A percentile compares a stretch with the other conserved stretches of the same genome.
phyloP scores from a whole-genome alignment of 2,113 vertebrate species.

The Dendropsophus ebraccatus region DNA sequence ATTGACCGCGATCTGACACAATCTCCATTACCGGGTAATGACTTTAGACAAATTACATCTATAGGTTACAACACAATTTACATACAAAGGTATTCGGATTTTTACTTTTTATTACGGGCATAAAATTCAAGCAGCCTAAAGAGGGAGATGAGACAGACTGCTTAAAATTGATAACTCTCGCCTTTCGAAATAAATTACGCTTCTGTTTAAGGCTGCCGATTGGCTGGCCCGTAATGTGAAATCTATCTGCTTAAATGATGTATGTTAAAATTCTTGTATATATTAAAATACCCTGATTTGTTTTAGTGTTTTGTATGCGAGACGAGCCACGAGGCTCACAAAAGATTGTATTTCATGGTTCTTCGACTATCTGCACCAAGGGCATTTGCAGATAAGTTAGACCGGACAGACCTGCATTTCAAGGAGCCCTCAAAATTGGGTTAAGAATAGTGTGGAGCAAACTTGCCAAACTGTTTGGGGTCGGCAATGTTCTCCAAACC shows the following conservation, averaged over 20 bases:
- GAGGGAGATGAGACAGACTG: constrained; percentile 10
- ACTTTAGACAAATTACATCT: constrained; percentile 45
- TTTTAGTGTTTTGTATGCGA: background rate
- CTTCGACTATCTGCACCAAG: background rate
- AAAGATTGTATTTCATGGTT: background rate
- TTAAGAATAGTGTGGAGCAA: too few relatives aligned
- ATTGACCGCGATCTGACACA: constrained; percentile 44
- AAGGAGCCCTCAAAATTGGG: background rate
- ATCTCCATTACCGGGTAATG: constrained; percentile 46
- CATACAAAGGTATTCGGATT: constrained; percentile 39
- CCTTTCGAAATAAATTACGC: constrained; percentile 6
- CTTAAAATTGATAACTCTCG: constrained; percentile 38
- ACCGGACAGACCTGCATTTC: background rate
- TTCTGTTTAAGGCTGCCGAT: background rate
- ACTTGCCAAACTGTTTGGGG: too few relatives aligned
- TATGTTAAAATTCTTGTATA: constrained; percentile 6
- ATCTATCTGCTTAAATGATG: background rate
- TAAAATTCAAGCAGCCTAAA: constrained; percentile 35
- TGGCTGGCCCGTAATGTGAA: background rate
- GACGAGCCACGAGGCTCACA: background rate
- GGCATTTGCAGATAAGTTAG: background rate
- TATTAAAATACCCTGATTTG: background rate
- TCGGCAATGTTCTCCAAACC: too few relatives aligned
- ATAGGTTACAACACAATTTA: constrained; percentile 45
- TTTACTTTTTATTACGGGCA: constrained; percentile 23